These are phyloP conservation scores for Hippocampus barbouri DNA, from an alignment of 2,113 vertebrate species.

Conservation along the genomic window DNA sequence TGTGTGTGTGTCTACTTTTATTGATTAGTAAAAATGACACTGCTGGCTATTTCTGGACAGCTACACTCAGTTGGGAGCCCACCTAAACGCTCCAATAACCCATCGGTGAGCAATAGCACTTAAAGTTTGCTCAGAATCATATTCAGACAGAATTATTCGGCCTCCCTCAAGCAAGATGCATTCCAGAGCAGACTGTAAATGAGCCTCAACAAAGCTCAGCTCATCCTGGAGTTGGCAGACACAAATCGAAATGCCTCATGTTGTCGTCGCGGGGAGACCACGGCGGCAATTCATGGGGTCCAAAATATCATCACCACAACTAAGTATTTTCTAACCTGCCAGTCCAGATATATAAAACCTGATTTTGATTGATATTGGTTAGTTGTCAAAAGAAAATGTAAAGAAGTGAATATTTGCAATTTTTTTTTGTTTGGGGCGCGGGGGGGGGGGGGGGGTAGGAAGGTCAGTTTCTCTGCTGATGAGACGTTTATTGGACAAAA, in stretches of 20 bases:
- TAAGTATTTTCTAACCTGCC: neutral
- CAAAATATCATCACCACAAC: neutral
- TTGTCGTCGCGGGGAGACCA: conserved; percentile 31
- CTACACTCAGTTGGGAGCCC: conserved; percentile 45
- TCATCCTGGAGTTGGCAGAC: conserved; percentile 21
- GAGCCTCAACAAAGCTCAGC: conserved; percentile 23
- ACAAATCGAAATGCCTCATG: conserved; percentile 28
- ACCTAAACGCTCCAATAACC: conserved; percentile 33
- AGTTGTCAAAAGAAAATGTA: too few species aligned
- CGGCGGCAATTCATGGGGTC: conserved; percentile 20
- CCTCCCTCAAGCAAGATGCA: conserved; percentile 48
- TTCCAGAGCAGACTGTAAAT: conserved; percentile 51
- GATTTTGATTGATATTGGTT: too few species aligned
- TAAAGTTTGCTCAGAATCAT: conserved; percentile 49
- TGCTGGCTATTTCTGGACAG: conserved; percentile 48
- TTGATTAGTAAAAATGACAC: conserved; percentile 46
- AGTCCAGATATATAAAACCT: too few species aligned
- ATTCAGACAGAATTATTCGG: conserved; percentile 50
- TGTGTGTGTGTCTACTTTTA: conserved; percentile 45
- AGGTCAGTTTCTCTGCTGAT: neutral
- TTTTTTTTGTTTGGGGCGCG: too few species aligned
- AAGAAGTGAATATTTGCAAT: neutral
- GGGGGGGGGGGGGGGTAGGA: neutral
- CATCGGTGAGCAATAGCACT: conserved; percentile 49
- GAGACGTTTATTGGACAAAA: neutral